Conservation (phyloP, 2,113 vertebrate species). For the Gopherus evgoodei region DNA sequence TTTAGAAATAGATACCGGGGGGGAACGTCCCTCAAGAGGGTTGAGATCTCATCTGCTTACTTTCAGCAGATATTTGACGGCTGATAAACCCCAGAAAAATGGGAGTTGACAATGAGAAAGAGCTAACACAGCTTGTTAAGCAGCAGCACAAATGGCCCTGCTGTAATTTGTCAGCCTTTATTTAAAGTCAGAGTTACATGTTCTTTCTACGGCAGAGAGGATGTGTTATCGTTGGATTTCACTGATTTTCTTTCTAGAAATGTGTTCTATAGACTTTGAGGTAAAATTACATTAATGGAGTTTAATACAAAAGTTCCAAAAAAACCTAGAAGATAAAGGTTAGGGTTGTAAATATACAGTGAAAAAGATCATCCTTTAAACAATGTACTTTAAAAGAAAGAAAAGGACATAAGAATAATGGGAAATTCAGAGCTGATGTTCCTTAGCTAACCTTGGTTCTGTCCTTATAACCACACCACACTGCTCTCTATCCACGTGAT, state of each 20-base stretch:
- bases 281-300: background rate
- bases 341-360: background rate
- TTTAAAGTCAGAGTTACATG: constrained; percentile 60
- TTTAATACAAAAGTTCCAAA: background rate
- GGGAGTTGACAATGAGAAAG: constrained; percentile 55
- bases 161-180: constrained; percentile 60
- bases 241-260: constrained; percentile 28
- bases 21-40: background rate
- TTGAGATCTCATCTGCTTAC: constrained; percentile 60
- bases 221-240: background rate
- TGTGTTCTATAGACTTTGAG: background rate
- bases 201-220: constrained; percentile 33
- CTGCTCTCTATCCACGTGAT: background rate
- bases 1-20: constrained; percentile 57
- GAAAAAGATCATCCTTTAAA: background rate
- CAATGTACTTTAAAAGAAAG: background rate
- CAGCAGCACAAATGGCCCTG: constrained; percentile 54
- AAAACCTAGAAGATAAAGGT: background rate
- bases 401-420: accelerated
- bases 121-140: constrained; percentile 62
- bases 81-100: constrained; percentile 32
- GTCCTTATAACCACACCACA: background rate
- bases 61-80: constrained; percentile 63
- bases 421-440: background rate
- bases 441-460: background rate